Evolutionary conservation across 2,888 invertebrate species (phyloP).

Genomic region (Eupithecia abbreviata): DNA sequence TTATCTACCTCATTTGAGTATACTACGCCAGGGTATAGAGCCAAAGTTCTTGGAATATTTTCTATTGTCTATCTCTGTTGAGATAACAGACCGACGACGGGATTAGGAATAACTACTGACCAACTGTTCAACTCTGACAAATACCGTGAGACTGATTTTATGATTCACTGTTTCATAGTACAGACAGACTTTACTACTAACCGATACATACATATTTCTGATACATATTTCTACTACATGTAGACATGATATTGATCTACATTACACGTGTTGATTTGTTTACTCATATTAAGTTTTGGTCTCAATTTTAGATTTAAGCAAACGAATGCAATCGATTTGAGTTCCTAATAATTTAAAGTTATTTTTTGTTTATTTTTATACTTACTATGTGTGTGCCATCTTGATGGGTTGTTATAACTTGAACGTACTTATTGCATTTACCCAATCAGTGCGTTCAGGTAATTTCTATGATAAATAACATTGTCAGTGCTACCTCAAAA

Average conservation of each 20-base stretch:
- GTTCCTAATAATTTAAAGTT: conserved; percentile 77
- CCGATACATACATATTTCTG: background rate
- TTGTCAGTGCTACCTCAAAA: conserved; percentile 72
- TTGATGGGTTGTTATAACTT: conserved; percentile 25
- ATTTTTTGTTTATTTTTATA: conserved; percentile 66
- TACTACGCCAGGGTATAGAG: conserved; percentile 75
- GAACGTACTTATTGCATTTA: conserved; percentile 1
- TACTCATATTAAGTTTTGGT: conserved; percentile 24
- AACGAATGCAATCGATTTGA: conserved; percentile 73
- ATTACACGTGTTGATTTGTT: background rate
- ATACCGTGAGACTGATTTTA: conserved; percentile 73
- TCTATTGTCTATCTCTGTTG: conserved; percentile 66
- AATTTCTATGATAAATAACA: conserved; percentile 12
- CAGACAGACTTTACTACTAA: background rate
- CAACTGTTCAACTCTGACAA: conserved; percentile 50
- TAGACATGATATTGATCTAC: background rate
- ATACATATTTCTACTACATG: background rate
- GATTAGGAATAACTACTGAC: conserved; percentile 47
- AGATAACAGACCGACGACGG: conserved; percentile 56
- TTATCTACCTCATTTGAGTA: conserved; percentile 78
- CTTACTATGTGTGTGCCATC: conserved; percentile 61
- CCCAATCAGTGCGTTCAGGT: conserved; percentile 15
- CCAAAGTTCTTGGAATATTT: conserved; percentile 78
- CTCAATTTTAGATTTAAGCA: conserved; percentile 32
- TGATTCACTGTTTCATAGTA: conserved; percentile 40